Percentiles rank a stretch among this genome's conserved stretches.
These are phyloP conservation scores for Cydia splendana DNA, from an alignment of 1,140 invertebrate genomes.

Conservation along the genomic window DNA sequence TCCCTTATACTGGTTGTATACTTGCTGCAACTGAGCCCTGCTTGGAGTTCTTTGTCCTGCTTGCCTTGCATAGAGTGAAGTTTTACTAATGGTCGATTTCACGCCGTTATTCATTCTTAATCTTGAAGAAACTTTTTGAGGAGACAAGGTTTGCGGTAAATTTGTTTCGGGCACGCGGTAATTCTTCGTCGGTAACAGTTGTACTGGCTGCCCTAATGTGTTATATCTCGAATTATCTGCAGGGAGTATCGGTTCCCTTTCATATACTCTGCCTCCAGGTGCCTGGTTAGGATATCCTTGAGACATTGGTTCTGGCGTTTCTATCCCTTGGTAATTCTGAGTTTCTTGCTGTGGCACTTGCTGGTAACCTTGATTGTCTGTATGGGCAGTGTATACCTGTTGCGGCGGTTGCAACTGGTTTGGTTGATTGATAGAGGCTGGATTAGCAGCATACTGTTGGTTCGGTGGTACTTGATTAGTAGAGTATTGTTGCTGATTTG, in stretches of 20 bases:
- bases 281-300: constrained; percentile 37
- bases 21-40: constrained; percentile 63
- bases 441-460: constrained; percentile 30
- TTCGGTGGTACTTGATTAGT: constrained; percentile 1
- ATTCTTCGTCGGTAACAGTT: constrained; percentile 50
- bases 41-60: constrained; percentile 50
- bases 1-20: constrained; percentile 69
- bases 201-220: constrained; percentile 64
- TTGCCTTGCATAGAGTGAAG: constrained; percentile 53
- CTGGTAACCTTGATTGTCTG: constrained; percentile 3
- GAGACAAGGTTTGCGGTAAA: constrained; percentile 64
- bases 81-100: constrained; percentile 66
- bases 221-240: constrained; percentile 61
- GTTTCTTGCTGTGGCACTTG: constrained; percentile 1
- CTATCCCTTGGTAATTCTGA: constrained; percentile 8
- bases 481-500: not conserved
- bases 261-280: constrained; percentile 10
- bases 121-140: constrained; percentile 46
- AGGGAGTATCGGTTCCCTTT: constrained; percentile 61
- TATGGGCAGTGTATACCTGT: constrained; percentile 9
- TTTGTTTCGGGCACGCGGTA: constrained; percentile 47
- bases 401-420: constrained; percentile 34
- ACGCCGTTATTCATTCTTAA: constrained; percentile 51
- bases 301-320: constrained; percentile 7
- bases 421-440: constrained; percentile 13